phyloP scores from a whole-genome alignment of 2,113 vertebrate genomes.

The Zeus faber region DNA sequence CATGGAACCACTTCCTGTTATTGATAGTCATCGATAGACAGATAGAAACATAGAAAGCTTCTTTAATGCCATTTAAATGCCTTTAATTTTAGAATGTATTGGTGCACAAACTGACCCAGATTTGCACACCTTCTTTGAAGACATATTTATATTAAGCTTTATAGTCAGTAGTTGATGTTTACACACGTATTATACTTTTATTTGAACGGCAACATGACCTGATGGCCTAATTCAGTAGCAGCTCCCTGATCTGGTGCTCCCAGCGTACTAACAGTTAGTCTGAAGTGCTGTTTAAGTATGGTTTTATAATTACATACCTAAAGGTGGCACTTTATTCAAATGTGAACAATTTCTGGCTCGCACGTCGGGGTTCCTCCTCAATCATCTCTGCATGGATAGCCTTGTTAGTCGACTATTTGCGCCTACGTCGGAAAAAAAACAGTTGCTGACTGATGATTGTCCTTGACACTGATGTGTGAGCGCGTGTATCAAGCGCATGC shows the following conservation, averaged over 20 bases:
- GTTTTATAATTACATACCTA: background rate
- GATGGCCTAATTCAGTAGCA: background rate
- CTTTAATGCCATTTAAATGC: too few species aligned
- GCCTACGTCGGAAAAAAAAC: slow-evolving; percentile 9
- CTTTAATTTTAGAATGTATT: too few species aligned
- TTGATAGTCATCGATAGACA: too few species aligned
- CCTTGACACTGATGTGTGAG: slow-evolving; percentile 16
- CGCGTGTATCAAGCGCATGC: background rate
- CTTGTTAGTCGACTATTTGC: slow-evolving; percentile 33
- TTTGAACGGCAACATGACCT: background rate
- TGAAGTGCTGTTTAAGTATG: background rate
- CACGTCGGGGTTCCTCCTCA: background rate
- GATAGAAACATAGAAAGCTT: too few species aligned
- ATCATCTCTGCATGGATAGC: slow-evolving; percentile 9
- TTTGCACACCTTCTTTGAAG: too few species aligned
- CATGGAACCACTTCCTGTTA: too few species aligned
- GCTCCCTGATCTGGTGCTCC: background rate
- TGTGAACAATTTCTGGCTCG: background rate
- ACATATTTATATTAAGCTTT: too few species aligned
- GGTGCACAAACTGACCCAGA: too few species aligned
- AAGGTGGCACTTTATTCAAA: background rate
- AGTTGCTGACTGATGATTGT: slow-evolving; percentile 27
- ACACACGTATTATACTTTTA: background rate
- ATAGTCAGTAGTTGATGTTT: too few species aligned
- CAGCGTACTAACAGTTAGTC: background rate